phyloP scores from a whole-genome alignment of 2,888 invertebrate genomes.

The Eristalis pertinax region DNA sequence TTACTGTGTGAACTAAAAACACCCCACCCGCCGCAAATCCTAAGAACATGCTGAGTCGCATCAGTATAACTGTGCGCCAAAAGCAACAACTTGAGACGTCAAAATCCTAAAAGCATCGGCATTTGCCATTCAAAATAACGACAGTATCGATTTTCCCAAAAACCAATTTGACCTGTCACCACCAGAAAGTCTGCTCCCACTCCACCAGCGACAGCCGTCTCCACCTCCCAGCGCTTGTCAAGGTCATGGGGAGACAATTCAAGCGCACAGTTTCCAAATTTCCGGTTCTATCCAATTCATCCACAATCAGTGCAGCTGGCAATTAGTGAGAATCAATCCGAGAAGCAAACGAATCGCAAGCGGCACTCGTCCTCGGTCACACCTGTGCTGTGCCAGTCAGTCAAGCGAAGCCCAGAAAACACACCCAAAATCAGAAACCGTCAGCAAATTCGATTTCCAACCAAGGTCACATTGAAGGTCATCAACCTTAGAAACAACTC shows the following conservation, averaged over 20 bases:
- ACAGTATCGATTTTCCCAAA: background rate
- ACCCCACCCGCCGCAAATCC: too few relatives aligned
- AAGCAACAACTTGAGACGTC: background rate
- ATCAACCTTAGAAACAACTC: slow-evolving; percentile 15
- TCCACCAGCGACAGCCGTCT: background rate
- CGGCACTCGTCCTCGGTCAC: background rate
- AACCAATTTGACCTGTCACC: background rate
- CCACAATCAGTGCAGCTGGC: background rate
- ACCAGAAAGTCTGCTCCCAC: background rate
- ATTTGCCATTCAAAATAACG: background rate
- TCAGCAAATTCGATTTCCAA: background rate
- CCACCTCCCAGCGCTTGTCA: background rate
- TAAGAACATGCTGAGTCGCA: too few relatives aligned
- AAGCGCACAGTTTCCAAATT: background rate
- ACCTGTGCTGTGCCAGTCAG: background rate
- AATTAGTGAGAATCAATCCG: background rate
- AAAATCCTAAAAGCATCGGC: background rate
- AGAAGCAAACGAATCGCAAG: background rate
- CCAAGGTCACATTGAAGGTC: slow-evolving; percentile 55
- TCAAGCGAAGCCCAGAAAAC: background rate
- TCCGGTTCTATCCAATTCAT: background rate
- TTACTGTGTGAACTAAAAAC: too few relatives aligned
- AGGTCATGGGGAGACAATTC: background rate
- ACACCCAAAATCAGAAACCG: background rate
- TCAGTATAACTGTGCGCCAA: background rate